A percentile compares a stretch with the other conserved stretches of the same genome.
Evolutionary conservation across 92 coral and sea anemone genomes (phyloP).

Genomic region (Zoanthus sansibaricus): DNA sequence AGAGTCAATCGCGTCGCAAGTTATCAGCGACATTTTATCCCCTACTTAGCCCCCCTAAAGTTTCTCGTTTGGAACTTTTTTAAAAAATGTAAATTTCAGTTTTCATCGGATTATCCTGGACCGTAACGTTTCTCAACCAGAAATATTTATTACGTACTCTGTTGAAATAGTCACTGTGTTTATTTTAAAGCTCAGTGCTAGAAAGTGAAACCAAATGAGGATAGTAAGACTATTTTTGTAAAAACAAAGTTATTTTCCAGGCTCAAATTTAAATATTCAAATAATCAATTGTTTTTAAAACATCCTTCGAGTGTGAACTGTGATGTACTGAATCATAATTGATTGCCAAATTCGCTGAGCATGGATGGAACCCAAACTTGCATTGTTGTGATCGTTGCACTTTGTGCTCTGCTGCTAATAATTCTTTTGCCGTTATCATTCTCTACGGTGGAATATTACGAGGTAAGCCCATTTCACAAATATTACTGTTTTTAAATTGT

Average conservation of each 20-base stretch:
- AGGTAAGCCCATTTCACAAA: constrained; percentile 31
- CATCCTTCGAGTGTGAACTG: neutral
- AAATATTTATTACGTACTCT: neutral
- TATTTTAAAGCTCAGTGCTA: neutral
- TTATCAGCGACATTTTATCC: too few relatives aligned
- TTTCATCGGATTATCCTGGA: neutral
- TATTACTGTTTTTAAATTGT: neutral
- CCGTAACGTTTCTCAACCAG: neutral
- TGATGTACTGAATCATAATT: neutral
- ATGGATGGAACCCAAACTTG: neutral
- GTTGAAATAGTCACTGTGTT: neutral
- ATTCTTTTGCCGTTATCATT: constrained; percentile 49
- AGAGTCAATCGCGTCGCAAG: too few relatives aligned
- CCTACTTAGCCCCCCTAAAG: too few relatives aligned
- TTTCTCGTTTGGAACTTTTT: neutral
- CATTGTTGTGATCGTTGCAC: neutral
- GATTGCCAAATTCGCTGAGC: neutral
- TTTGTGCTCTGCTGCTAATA: constrained; percentile 33
- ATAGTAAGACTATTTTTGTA: neutral
- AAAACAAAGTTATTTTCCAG: neutral
- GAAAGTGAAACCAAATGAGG: neutral
- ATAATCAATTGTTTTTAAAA: neutral
- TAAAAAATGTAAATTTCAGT: neutral
- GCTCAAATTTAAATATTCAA: neutral
- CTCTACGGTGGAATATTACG: constrained; percentile 55